These are phyloP conservation scores for Panthera tigris DNA, from an alignment of 2,113 vertebrate species.

Conservation along the genomic window DNA sequence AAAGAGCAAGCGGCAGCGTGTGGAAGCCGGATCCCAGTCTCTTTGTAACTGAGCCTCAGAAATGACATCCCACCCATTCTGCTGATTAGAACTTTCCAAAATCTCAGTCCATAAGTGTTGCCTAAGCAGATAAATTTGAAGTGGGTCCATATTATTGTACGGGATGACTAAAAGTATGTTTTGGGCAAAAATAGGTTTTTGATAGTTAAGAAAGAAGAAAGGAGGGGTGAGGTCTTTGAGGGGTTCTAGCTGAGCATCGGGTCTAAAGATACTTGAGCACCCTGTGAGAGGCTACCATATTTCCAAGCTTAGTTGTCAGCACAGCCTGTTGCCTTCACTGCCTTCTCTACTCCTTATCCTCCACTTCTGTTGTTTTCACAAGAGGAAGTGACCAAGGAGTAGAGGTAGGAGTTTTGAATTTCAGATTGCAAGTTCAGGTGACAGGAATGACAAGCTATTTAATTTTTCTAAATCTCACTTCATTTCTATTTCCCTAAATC, in stretches of 20 bases:
- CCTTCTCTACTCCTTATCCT: rapidly evolving
- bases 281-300: rapidly evolving
- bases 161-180: not conserved
- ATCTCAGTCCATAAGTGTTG: not conserved
- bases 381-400: not conserved
- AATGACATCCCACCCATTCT: not conserved
- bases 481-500: not conserved
- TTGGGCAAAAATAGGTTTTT: not conserved
- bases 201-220: not conserved
- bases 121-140: not conserved
- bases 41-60: too few relatives aligned
- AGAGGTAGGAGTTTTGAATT: rapidly evolving
- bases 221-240: not conserved
- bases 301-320: rapidly evolving
- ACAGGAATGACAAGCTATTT: too few relatives aligned
- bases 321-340: rapidly evolving
- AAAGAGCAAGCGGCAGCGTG: not conserved
- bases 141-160: not conserved
- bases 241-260: not conserved
- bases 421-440: not conserved
- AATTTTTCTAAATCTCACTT: not conserved
- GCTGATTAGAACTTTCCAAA: not conserved
- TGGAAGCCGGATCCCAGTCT: rapidly evolving
- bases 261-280: not conserved
- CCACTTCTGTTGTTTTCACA: not conserved